phyloP scores from a whole-genome alignment of 2,888 invertebrate species.

The Aphodius sticticus region DNA sequence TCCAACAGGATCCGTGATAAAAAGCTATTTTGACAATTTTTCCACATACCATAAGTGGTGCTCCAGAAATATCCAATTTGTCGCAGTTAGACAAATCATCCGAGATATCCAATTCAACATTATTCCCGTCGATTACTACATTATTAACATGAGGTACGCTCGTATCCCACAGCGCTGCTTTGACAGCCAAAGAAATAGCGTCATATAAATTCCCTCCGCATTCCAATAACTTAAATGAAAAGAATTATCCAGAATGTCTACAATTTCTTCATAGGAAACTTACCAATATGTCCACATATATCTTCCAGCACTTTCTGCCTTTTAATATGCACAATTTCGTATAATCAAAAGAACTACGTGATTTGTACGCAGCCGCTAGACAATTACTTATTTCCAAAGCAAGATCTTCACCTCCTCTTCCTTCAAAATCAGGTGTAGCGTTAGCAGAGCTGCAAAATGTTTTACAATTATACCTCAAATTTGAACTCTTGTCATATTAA shows the following conservation, averaged over 20 bases:
- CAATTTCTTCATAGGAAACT: slow-evolving; percentile 44
- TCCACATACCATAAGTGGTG: slow-evolving; percentile 75
- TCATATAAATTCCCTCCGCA: slow-evolving; percentile 97
- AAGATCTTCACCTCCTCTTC: slow-evolving; percentile 91
- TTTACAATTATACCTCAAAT: slow-evolving; percentile 45
- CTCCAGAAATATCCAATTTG: slow-evolving; percentile 74
- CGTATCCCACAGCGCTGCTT: slow-evolving; percentile 88
- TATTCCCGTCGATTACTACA: slow-evolving; percentile 82
- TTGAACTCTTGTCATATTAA: slow-evolving; percentile 32
- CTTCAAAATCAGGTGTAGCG: slow-evolving; percentile 97
- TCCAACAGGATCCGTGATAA: too few relatives aligned
- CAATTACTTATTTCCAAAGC: slow-evolving; percentile 84
- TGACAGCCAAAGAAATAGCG: slow-evolving; percentile 91
- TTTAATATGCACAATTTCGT: slow-evolving; percentile 82
- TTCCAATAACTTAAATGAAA: slow-evolving; percentile 78
- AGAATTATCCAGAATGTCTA: slow-evolving; percentile 18
- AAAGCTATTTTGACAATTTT: slow-evolving; percentile 6
- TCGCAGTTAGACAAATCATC: slow-evolving; percentile 89
- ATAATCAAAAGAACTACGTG: slow-evolving; percentile 79
- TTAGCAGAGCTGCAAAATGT: slow-evolving; percentile 82
- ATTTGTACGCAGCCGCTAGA: slow-evolving; percentile 81
- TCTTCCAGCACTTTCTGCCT: slow-evolving; percentile 90
- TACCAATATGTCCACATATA: slow-evolving; percentile 93
- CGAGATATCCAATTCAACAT: slow-evolving; percentile 85
- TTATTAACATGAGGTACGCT: slow-evolving; percentile 81